These are phyloP conservation scores for Rhinichthys osculus DNA, from an alignment of 2,797 vertebrate species.

Conservation along the genomic window DNA sequence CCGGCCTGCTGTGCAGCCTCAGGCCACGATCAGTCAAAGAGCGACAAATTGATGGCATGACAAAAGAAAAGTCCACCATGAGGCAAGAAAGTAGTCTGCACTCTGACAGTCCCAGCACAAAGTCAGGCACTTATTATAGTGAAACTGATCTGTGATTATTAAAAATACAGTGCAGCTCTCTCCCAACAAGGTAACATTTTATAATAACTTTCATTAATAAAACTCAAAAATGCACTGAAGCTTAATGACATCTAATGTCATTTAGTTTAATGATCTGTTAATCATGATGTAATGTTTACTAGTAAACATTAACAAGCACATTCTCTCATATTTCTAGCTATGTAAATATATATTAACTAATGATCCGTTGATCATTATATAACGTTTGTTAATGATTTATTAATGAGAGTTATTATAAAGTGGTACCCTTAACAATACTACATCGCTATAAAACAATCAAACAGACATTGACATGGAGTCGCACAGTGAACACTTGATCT, in stretches of 20 bases:
- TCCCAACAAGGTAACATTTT: neutral
- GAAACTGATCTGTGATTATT: neutral
- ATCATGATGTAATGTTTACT: too few species aligned
- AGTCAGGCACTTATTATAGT: slow-evolving; percentile 30
- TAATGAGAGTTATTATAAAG: neutral
- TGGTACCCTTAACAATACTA: neutral
- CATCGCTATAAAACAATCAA: neutral
- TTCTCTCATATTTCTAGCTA: neutral
- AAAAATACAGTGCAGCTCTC: neutral
- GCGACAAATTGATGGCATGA: slow-evolving; percentile 75
- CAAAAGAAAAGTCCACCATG: slow-evolving; percentile 77
- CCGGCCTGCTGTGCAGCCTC: slow-evolving; percentile 62
- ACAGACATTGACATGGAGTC: neutral
- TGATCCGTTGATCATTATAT: neutral
- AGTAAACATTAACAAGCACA: neutral
- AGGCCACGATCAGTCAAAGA: slow-evolving; percentile 71
- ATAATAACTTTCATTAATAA: too few species aligned
- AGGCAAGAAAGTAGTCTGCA: slow-evolving; percentile 67
- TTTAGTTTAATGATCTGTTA: neutral
- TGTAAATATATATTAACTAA: neutral
- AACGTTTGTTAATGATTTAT: neutral
- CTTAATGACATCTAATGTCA: too few species aligned
- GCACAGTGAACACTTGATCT: neutral
- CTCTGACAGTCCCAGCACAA: slow-evolving; percentile 31
- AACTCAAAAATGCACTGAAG: too few species aligned